Base-by-base conservation (phyloP, 2,888 invertebrate species). In the Drosophila cracens region DNA sequence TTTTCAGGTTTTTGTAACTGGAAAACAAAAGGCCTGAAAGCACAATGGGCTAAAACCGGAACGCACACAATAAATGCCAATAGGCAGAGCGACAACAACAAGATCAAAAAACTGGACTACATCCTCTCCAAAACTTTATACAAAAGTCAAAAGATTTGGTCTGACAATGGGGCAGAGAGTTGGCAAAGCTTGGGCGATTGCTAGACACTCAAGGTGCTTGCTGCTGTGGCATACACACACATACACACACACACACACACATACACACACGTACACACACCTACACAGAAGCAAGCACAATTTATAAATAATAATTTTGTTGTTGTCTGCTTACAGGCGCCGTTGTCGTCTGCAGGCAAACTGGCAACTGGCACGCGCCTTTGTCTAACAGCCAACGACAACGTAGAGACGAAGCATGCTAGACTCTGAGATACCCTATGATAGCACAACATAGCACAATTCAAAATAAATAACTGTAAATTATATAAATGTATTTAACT, bases 251-350 rank as follows among this genome's bases (percentile, higher is more conserved):
- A 5, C 0, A 5, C 0, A 53, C 1, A 60, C 36, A 36, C 36
- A 34, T n/a, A 33, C 46, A 62, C 62, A 48, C 27, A 33, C 0
- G 2, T 29, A 49, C 16, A 18, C 33, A 16, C 59, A 60, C 38
- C 48, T 40, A 69, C 53, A 68, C 52, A 52, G 38, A 69, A 65
- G 70, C 38, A 64, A 16, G 61, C 67, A 70, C 87, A 81, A 87
- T 84, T 89, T 84, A 84, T 84, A 87, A 87, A 89, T 84, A 84
- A 89, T 84, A 87, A 84, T 84, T 89, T 83, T 70, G 49, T 84
- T 79, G 81, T 73, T 77, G 81, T 53, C 87, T 83, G 56, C 72
- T 77, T 74, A 46, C 70, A 61, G 74, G 66, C 69, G 61, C 70
- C 76, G 70, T 59, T 88, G 82, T 80, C 81, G 74, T 80, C 87